Conservation (phyloP, 2,888 invertebrate genomes). For the Eristalinus sepulchralis region DNA sequence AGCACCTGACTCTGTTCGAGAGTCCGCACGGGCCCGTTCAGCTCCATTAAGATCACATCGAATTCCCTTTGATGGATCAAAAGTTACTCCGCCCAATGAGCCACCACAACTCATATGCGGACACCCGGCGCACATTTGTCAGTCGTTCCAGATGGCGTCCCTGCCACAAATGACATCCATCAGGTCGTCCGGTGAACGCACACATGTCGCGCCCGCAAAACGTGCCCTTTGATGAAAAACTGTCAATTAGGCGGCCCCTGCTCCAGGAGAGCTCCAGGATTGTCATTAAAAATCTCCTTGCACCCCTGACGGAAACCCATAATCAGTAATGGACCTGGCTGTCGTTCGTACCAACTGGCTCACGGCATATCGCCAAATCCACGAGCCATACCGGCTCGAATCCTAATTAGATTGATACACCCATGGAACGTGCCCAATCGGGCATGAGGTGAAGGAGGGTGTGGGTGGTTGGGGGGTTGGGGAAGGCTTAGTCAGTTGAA, state of each 20-base stretch:
- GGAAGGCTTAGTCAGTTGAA: conserved; percentile 43
- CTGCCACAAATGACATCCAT: background rate
- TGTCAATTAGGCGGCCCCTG: conserved; percentile 34
- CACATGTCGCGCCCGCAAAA: conserved; percentile 22
- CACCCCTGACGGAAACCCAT: conserved; percentile 43
- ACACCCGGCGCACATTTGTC: background rate
- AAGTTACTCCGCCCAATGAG: background rate
- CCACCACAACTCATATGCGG: background rate
- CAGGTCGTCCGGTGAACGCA: background rate
- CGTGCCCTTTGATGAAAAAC: conserved; percentile 32
- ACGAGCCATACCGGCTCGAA: conserved; percentile 15
- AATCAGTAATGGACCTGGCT: conserved; percentile 48
- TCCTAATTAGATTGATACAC: conserved; percentile 63
- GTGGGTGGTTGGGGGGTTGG: no score
- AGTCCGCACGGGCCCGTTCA: background rate
- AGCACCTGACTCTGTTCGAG: no score
- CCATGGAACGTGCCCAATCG: conserved; percentile 31
- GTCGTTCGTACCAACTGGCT: conserved; percentile 23
- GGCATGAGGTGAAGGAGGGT: no score
- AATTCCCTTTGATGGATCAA: background rate
- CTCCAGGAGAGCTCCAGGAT: conserved; percentile 6
- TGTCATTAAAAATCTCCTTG: conserved; percentile 53
- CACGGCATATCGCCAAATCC: conserved; percentile 19
- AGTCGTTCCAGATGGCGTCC: background rate
- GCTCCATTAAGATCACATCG: background rate